Evolutionary conservation across 2,888 invertebrate genomes (phyloP), one percentile per base, ranked within the genome.

Genomic region (Xanthostigma xanthostigma): DNA sequence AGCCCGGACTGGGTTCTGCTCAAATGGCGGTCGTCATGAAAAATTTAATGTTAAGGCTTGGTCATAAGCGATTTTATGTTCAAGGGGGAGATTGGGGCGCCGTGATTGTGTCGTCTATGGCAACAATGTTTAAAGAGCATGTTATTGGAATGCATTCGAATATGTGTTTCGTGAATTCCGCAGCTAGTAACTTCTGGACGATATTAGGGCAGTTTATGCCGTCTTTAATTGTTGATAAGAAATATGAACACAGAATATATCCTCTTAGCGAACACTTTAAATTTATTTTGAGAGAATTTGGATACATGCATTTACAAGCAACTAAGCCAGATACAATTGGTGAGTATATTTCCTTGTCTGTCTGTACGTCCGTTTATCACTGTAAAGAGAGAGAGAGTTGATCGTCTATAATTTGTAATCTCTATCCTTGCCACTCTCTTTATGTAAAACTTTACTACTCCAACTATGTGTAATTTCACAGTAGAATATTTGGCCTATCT

Each of bases 321-420:
- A 89, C 91, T 0, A 92, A 90, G 63, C 92, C 93, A 11, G 92
- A 93, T 59, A 90, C 91, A 0, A 68, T 88, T 54, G 91, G 89
- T 83, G 60, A 64, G 67, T 53, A 51, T 36, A 33, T 34, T 35
- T 11, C 12, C 9, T 43, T 37, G 12, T n/a, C n/a, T n/a, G n/a
- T n/a, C n/a, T n/a, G n/a, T n/a, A n/a, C n/a, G n/a, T n/a, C n/a
- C n/a, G n/a, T n/a, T n/a, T n/a, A n/a, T n/a, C n/a, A n/a, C n/a
- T n/a, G n/a, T n/a, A n/a, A n/a, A n/a, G n/a, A n/a, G n/a, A n/a
- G n/a, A n/a, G n/a, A n/a, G n/a, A n/a, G n/a, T n/a, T n/a, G n/a
- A n/a, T n/a, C n/a, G n/a, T n/a, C n/a, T n/a, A n/a, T n/a, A n/a
- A n/a, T n/a, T n/a, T n/a, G n/a, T n/a, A n/a, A n/a, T n/a, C n/a